Percentiles rank a stretch among this genome's conserved stretches.
Conservation (phyloP, 2,888 invertebrate species). For the Ametastegia equiseti region DNA sequence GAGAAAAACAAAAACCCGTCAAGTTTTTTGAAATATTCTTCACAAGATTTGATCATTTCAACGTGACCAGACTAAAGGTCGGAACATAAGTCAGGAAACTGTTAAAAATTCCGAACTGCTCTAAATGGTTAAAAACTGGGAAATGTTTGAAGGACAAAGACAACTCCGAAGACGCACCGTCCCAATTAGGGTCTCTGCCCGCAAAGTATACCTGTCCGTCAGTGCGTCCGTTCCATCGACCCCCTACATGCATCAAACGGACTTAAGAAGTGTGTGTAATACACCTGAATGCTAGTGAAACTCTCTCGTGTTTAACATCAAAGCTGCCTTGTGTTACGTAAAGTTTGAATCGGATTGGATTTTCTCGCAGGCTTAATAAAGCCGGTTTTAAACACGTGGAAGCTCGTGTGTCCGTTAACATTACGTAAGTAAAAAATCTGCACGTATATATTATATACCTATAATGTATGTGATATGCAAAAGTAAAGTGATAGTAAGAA, state of each 20-base stretch:
- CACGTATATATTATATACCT: background rate
- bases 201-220: slow-evolving; percentile 8
- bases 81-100: background rate
- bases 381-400: slow-evolving; percentile 57
- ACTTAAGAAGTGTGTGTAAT: slow-evolving; percentile 29
- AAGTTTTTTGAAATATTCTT: background rate
- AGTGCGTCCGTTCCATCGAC: background rate
- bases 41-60: slow-evolving; percentile 17
- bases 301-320: slow-evolving; percentile 49
- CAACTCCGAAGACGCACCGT: slow-evolving; percentile 10
- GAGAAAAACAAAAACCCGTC: background rate
- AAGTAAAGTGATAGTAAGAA: background rate
- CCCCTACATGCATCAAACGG: background rate
- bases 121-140: background rate
- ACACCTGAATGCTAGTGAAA: slow-evolving; percentile 53
- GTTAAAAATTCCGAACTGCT: background rate
- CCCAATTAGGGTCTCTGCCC: background rate
- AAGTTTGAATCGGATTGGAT: slow-evolving; percentile 62
- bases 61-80: slow-evolving; percentile 13
- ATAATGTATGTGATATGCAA: background rate
- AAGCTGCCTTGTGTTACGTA: slow-evolving; percentile 63
- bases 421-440: slow-evolving; percentile 63
- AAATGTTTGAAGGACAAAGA: slow-evolving; percentile 22
- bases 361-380: slow-evolving; percentile 66
- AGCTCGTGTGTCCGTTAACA: slow-evolving; percentile 54